These are phyloP conservation scores for Turritopsis dohrnii DNA, from an alignment of 30 jellyfish, hydroid and myxozoan genomes.

Conservation along the genomic window DNA sequence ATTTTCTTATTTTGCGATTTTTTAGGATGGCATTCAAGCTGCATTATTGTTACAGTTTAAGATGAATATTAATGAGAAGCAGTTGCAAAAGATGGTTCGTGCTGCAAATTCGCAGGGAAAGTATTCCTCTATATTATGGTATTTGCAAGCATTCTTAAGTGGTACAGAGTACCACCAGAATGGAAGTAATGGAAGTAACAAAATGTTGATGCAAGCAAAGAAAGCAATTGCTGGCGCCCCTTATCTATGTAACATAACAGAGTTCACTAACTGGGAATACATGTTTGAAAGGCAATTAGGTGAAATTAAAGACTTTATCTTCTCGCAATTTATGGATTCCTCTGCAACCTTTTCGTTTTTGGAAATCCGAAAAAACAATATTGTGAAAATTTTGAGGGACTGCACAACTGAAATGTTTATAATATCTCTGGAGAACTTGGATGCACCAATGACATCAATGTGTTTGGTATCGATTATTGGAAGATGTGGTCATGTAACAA, in stretches of 20 bases:
- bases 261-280: slow-evolving; percentile 62
- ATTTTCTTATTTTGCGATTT: not conserved
- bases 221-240: slow-evolving; percentile 56
- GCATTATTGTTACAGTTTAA: slow-evolving; percentile 11
- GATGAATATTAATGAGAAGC: not conserved
- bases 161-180: slow-evolving; percentile 29
- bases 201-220: slow-evolving; percentile 19
- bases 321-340: slow-evolving; percentile 6
- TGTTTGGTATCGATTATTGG: slow-evolving; percentile 44
- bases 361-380: slow-evolving; percentile 35
- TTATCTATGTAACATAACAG: slow-evolving; percentile 42
- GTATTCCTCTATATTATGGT: not conserved
- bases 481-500: slow-evolving; percentile 37
- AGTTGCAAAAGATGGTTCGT: not conserved
- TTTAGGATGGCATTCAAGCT: not conserved
- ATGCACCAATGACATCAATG: slow-evolving; percentile 41
- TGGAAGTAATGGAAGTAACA: not conserved
- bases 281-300: slow-evolving; percentile 62
- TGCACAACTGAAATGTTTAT: slow-evolving; percentile 40
- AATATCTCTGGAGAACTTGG: slow-evolving; percentile 19
- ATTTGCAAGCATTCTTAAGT: slow-evolving; percentile 14
- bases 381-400: slow-evolving; percentile 39
- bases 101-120: not conserved
- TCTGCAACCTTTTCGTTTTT: slow-evolving; percentile 22
- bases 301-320: slow-evolving; percentile 34